Evolutionary conservation across 1,140 invertebrate species (phyloP), one percentile per base, ranked within the genome.

Genomic region (Coptotermes formosanus): DNA sequence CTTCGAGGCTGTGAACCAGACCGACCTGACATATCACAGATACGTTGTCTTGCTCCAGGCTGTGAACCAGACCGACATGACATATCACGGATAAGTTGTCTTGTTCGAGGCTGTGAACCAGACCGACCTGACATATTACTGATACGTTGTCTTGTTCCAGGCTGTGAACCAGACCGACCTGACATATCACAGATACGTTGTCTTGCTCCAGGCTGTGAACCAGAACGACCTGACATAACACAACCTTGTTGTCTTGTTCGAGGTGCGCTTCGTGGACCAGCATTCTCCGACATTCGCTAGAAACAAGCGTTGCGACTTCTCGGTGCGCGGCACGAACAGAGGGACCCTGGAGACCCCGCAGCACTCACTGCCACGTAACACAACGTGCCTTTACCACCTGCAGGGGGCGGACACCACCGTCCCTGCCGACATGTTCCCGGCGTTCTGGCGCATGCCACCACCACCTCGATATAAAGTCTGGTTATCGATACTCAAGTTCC

Each of bases 401-500:
- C 94, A 95, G 88, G 93, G 93, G 23, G 44, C 19, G 38, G n/a
- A 43, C 2, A 7, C n/a, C 25, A 3, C 85, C 23, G 8, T 44
- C 16, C 4, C 48, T 38, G 38, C 85, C 30, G n/a, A 12, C 48
- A 14, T 3, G 43, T 19, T 21, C 23, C 25, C 25, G 7, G 43
- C 12, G 43, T 32, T 64, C 25, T 25, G 25, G 11, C 81, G 12
- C 7, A 82, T 43, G 0, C 3, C 38, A 48, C 82, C 82, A 43
- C 89, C 90, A 75, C 93, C 94, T 1, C 92, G 95, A 86, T 97
- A 96, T 89, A 93, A 95, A 87, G 95, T 97, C 0, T 97, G 96
- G 97, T 92, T 97, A 87, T 97, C 96, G 2, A 95, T 97, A 83
- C 92, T 97, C 84, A 97, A 97, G 91, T 97, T 97, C 90, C 95